Evolutionary conservation across 2,113 vertebrate genomes (phyloP), one percentile per base, ranked within the genome.

Genomic region (Rhadina sibilatrix): DNA sequence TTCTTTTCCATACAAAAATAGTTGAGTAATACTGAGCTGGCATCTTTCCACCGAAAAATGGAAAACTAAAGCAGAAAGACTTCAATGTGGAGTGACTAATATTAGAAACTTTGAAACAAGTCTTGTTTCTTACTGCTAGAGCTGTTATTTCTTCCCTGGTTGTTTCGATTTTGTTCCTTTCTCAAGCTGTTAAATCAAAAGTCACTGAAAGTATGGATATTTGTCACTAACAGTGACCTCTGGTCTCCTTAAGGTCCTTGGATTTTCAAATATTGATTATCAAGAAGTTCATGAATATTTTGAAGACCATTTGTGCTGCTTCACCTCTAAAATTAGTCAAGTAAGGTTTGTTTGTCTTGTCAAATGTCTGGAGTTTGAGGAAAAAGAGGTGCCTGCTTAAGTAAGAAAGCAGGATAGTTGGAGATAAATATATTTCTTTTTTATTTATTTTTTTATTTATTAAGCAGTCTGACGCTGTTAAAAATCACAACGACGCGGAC

Each of bases 11-110:
- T 35, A n/a, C 3, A 76, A n/a, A 88, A 25, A 12, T 7, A 38
- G 15, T 64, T 78, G 30, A 77, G 6, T 14, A 47, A 33, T 38
- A 78, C 2, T 49, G 47, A 75, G 17, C 9, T 37, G 44, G 1
- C 11, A 30, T 56, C 19, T 54, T 63, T 10, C 2, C 6, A 11
- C 4, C 0, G 1, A 5, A 3, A 74, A 77, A 46, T 38, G 2
- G 11, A 79, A 83, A 74, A 60, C 15, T 72, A 54, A 52, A 82
- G 10, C 42, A 75, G 11, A 31, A 85, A 77, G 5, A 4, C 31
- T 30, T 76, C 40, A 42, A 5, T 27, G 2, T 50, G 31, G 4
- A n/a, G 7, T 57, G 31, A 44, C 9, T 63, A 31, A 63, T 72
- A 33, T 44, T 42, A 53, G 25, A 70, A 83, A 57, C 5, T 33